Base-by-base conservation (phyloP, 2,113 vertebrate genomes). In the Nannobrachium achirus region DNA sequence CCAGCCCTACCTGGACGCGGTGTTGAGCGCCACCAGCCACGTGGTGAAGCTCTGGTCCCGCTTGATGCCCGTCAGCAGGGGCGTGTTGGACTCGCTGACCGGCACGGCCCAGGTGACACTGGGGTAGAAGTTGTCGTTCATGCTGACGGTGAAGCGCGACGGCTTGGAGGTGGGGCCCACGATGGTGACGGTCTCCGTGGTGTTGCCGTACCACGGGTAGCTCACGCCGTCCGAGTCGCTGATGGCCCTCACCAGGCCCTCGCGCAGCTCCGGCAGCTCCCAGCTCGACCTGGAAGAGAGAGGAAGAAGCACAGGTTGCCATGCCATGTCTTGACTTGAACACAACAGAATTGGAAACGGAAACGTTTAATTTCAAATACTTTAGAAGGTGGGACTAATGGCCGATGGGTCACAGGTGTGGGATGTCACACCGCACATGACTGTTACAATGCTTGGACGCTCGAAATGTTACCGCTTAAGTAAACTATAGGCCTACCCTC, bases 111-210 rank as follows among this genome's bases (percentile, higher is more conserved):
- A 99, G 0, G 97, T 99, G 89, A 99, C 97, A 0, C 97, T 99
- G 60, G 97, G 97, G 84, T 99, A 99, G 87, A 99, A 99, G 87
- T 99, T 99, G 92, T 99, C 97, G 10, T 99, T 99, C 97, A 99
- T 99, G 92, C 96, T 98, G 85, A 99, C 95, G 0, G 94, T 93
- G 89, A 99, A 97, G 83, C 96, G 95, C 73, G 95, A 97, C 39
- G 96, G 94, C 88, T 97, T 98, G 90, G 93, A 95, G 4, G 95
- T 98, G 67, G 96, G 97, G 46, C 97, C 97, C 0, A 95, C 93
- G 61, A 99, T 88, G 60, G 97, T 98, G 69, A 98, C 97, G 0
- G 97, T 99, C 85, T 99, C 97, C 0, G 97, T 99, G 44, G 97
- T 99, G 90, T 99, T 99, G 55, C 97, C 97, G 0, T 99, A 99